Conservation (phyloP, 2,113 vertebrate species). For the Hydropotes inermis region DNA sequence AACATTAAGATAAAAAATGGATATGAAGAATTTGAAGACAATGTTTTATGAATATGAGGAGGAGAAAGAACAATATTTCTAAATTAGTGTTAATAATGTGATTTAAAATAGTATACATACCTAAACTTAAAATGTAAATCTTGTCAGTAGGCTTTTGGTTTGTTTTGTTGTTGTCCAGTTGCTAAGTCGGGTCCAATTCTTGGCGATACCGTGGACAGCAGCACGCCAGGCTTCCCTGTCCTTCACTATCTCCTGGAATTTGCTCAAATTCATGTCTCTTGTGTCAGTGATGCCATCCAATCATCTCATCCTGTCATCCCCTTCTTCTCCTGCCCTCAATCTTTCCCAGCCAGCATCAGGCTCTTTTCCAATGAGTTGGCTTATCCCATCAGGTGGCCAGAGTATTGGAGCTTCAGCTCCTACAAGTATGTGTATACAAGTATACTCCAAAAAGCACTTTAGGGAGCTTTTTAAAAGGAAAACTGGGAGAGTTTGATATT, state of each 20-base stretch:
- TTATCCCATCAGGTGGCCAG: neutral
- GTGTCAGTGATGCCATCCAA: neutral
- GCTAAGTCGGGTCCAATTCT: neutral
- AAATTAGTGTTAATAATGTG: neutral
- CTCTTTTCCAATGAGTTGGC: neutral
- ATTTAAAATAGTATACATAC: neutral
- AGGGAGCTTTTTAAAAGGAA: neutral
- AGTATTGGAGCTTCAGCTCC: neutral
- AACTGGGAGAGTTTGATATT: neutral
- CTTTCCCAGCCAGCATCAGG: neutral
- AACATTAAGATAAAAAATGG: neutral
- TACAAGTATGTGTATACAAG: neutral
- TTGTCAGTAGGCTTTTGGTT: neutral
- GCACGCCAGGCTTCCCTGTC: neutral
- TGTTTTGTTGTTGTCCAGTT: neutral
- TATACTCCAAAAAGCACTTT: neutral
- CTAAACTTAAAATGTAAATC: slow-evolving; percentile 22
- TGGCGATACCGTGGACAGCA: neutral
- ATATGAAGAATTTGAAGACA: neutral
- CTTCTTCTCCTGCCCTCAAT: neutral
- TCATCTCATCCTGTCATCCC: neutral
- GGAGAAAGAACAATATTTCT: neutral
- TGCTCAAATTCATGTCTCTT: neutral
- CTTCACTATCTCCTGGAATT: neutral
- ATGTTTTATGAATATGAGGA: neutral